Base-by-base conservation (phyloP, 2,113 vertebrate genomes). In the Gasterosteus aculeatus region DNA sequence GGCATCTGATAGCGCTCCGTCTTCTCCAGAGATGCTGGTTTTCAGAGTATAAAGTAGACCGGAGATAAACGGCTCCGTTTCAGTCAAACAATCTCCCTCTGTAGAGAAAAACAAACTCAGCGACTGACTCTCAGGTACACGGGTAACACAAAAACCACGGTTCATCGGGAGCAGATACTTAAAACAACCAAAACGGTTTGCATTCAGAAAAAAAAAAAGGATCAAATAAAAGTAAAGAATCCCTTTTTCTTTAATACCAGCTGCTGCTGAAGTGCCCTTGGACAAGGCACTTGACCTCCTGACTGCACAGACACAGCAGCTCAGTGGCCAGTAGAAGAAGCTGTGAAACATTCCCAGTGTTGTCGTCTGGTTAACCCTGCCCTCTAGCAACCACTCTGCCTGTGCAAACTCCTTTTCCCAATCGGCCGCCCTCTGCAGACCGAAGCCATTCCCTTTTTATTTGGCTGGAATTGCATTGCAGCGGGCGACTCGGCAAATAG, bases 241-340 rank as follows among this genome's bases (percentile, higher is more conserved):
- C 10, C 12, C 38, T 44, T 49, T 59, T 31, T 18, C 12, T 31
- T 56, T 57, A 5, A 61, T 46, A 33, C n/a, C 42, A 2, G 6
- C 42, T 53, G 66, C 16, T 72, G 69, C 72, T 77, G 46, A 70
- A 61, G 63, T 77, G 61, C 60, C 77, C 31, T 78, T 49, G 46
- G 85, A 19, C 62, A 86, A 89, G 85, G 85, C 82, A 83, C 82
- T 81, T 75, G 58, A 74, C 77, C 75, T 66, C 53, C 47, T 0
- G 10, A 31, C 56, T 71, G 78, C 2, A 14, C 57, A 80, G 60
- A 51, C 10, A 10, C 29, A 26, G 61, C 49, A 72, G 56, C 54
- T 51, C 18, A 15, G 44, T 68, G 35, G 29, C 22, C 69, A 53
- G 16, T 14, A 26, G 14, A 26, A 65, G 4, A 38, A 8, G 60